These are phyloP conservation scores for Acromyrmex charruanus DNA, from an alignment of 1,140 invertebrate species.

Conservation along the genomic window DNA sequence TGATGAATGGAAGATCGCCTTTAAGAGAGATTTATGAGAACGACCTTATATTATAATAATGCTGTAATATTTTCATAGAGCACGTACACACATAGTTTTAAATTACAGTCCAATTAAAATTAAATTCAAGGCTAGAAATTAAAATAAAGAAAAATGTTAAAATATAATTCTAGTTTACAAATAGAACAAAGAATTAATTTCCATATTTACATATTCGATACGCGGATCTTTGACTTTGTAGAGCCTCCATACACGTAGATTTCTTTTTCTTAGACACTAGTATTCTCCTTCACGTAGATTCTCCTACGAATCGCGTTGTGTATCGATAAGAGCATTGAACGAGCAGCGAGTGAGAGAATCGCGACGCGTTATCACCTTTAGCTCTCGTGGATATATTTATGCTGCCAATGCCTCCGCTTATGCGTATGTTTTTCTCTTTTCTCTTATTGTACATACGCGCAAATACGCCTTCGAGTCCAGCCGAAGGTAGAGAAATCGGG, in stretches of 20 bases:
- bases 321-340: constrained; percentile 13
- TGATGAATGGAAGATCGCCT: constrained; percentile 29
- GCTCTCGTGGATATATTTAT: constrained; percentile 53
- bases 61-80: not conserved
- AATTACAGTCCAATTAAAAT: not conserved
- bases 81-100: not conserved
- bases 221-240: not conserved
- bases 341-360: constrained; percentile 39
- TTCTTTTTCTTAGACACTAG: not conserved
- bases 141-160: not conserved
- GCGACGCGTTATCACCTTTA: constrained; percentile 68
- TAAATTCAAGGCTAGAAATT: not conserved
- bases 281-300: not conserved
- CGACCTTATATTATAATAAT: not conserved
- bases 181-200: not conserved
- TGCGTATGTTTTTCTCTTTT: constrained; percentile 45
- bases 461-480: constrained; percentile 45
- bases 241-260: not conserved
- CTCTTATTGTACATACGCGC: constrained; percentile 59
- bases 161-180: not conserved
- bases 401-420: constrained; percentile 53
- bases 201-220: not conserved
- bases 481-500: constrained; percentile 47
- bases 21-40: not conserved
- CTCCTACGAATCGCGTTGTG: not conserved